Percentiles rank a stretch among this genome's conserved stretches.
Evolutionary conservation across 2,888 invertebrate genomes (phyloP).

Genomic region (Iselma pallidipennis): DNA sequence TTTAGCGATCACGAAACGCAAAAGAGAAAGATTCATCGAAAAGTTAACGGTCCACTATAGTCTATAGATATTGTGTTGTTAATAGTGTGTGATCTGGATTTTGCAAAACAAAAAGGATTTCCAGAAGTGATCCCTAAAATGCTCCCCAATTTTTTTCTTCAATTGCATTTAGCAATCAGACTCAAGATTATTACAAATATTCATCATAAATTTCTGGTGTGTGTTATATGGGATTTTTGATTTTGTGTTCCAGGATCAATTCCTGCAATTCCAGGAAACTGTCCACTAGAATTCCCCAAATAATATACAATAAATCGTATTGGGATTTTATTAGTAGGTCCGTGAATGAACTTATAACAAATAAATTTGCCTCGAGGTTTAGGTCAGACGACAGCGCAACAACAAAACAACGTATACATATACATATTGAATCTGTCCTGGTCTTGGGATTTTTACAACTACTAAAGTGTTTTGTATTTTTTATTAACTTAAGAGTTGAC

Average conservation of each 20-base stretch:
- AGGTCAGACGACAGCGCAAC: constrained; percentile 20
- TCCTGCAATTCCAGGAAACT: too few species aligned
- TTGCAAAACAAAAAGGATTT: neutral
- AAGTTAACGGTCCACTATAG: neutral
- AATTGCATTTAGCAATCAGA: too few species aligned
- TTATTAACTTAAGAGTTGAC: constrained; percentile 6
- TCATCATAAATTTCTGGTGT: too few species aligned
- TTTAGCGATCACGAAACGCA: neutral
- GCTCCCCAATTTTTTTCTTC: too few species aligned
- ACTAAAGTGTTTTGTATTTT: constrained; percentile 23
- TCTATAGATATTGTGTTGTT: neutral
- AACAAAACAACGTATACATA: neutral
- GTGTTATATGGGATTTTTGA: too few species aligned
- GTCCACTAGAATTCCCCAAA: too few species aligned
- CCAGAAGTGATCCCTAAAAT: neutral
- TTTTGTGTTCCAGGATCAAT: too few species aligned
- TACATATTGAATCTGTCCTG: constrained; percentile 6
- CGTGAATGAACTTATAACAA: constrained; percentile 28
- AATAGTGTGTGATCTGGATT: neutral
- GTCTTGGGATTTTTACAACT: constrained; percentile 21
- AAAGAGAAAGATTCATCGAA: neutral
- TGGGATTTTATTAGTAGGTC: constrained; percentile 27
- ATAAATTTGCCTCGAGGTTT: constrained; percentile 25
- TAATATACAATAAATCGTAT: neutral
- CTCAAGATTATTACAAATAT: too few species aligned